Evolutionary conservation across 2,888 invertebrate genomes (phyloP).

Genomic region (Apamea sordens): DNA sequence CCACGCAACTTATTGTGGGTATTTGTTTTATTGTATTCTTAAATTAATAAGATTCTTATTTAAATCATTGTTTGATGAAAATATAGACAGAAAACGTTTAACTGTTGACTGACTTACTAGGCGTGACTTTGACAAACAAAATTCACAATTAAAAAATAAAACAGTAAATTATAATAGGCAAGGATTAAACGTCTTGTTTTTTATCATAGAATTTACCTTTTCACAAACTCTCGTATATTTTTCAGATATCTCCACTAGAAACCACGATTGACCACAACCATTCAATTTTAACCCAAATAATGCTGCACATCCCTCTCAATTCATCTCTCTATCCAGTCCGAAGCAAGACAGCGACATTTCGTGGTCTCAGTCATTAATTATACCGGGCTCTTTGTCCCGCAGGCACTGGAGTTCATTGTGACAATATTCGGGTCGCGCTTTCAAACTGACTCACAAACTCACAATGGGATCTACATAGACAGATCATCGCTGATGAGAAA

Average conservation of each 20-base stretch:
- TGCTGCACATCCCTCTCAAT: conserved; percentile 64
- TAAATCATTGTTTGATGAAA: not conserved
- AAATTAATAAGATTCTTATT: not conserved
- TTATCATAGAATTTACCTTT: not conserved
- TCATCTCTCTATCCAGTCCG: conserved; percentile 67
- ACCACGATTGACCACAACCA: not conserved
- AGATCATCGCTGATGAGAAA: conserved; percentile 84
- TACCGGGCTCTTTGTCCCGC: conserved; percentile 87
- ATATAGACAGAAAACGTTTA: not conserved
- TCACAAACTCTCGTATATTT: not conserved
- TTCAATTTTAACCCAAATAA: conserved; percentile 24
- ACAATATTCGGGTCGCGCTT: conserved; percentile 89
- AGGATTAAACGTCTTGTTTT: too few relatives aligned
- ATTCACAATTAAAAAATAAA: not conserved
- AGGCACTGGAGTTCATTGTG: conserved; percentile 86
- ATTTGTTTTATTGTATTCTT: not conserved
- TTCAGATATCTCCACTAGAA: not conserved
- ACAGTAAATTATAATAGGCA: not conserved
- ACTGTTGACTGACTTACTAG: not conserved
- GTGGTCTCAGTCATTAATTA: conserved; percentile 89
- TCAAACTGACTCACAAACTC: conserved; percentile 81
- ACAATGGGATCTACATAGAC: conserved; percentile 85
- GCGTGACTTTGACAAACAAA: not conserved
- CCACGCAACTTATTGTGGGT: not conserved
- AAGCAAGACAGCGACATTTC: conserved; percentile 86